Evolutionary conservation across 2,113 vertebrate genomes (phyloP), one percentile per base, ranked within the genome.

Genomic region (Hippocampus mohnikei): DNA sequence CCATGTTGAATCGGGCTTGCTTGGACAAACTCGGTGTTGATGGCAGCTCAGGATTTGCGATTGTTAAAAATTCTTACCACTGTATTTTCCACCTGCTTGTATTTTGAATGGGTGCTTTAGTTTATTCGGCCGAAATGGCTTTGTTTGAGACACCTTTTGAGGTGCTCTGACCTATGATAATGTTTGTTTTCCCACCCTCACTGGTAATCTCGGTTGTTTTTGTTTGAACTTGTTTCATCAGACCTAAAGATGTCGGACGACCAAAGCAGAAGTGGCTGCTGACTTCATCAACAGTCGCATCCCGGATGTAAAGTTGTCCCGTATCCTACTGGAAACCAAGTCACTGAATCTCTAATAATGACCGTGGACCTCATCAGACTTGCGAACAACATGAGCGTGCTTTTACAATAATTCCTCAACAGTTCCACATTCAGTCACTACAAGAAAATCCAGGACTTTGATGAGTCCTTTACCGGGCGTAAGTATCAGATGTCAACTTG

Each of bases 381-480:
- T 48, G 33, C 40, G 2, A 55, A n/a, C 2, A 23, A 23, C 7
- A 20, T 8, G 0, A 41, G 11, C 0, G 0, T 9, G 8, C 12
- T 65, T 40, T 75, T 41, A 37, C 33, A 37, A 5, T 37, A 27
- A 5, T 81, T 74, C 74, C 77, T 86, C 79, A 92, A 91, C 79
- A 88, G 94, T 92, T 87, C 91, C 88, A 13, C 27, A 25, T 82
- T 40, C 84, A 98, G 96, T 67, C 94, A 98, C 89, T 99, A 94
- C 91, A 96, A 96, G 87, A 98, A 96, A 90, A 99, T 98, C 82
- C 96, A 99, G 83, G 96, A 98, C 85, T 96, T 95, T 87, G 94
- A 96, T 44, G 95, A 96, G 56, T 94, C 94, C 44, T 98, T 98
- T 87, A 98, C 97, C 88, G 90, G 94, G 82, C 95, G 96, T 97